A percentile compares a stretch with the other conserved stretches of the same genome.
Conservation (phyloP, 2,888 invertebrate species). For the Aphodius granarius region DNA sequence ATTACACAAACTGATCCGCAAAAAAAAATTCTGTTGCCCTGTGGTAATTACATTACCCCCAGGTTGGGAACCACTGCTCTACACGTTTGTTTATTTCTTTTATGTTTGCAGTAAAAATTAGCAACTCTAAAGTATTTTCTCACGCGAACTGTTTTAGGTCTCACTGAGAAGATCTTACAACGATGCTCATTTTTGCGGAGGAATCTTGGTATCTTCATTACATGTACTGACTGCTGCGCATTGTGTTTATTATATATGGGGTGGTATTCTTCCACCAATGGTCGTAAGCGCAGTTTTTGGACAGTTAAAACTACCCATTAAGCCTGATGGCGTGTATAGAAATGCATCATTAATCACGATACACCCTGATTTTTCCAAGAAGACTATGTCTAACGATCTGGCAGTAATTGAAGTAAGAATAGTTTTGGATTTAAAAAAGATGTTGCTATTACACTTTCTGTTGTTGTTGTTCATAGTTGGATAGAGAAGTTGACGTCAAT, state of each 20-base stretch:
- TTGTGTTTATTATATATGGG: slow-evolving; percentile 41
- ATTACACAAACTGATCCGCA: no score
- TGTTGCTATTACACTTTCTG: background rate
- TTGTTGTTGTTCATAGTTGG: slow-evolving; percentile 31
- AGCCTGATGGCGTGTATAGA: slow-evolving; percentile 28
- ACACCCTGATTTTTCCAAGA: slow-evolving; percentile 35
- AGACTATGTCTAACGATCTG: slow-evolving; percentile 37
- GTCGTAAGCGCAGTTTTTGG: slow-evolving; percentile 37
- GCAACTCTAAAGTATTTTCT: background rate
- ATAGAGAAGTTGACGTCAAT: slow-evolving; percentile 20
- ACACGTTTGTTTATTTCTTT: background rate
- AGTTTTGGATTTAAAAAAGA: background rate
- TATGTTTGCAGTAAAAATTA: background rate
- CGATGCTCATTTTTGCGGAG: slow-evolving; percentile 42
- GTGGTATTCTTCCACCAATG: slow-evolving; percentile 35
- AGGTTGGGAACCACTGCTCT: background rate
- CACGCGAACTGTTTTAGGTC: slow-evolving; percentile 31
- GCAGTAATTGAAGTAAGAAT: slow-evolving; percentile 37
- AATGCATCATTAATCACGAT: slow-evolving; percentile 35
- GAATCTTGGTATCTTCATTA: slow-evolving; percentile 35
- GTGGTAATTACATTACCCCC: no score
- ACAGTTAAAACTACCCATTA: slow-evolving; percentile 33
- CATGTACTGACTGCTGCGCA: slow-evolving; percentile 42
- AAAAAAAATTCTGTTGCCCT: no score
- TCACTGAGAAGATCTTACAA: slow-evolving; percentile 41